Percentiles rank a stretch among this genome's conserved stretches.
Evolutionary conservation across 2,888 invertebrate genomes (phyloP).

Genomic region (Phyto melanocephala): DNA sequence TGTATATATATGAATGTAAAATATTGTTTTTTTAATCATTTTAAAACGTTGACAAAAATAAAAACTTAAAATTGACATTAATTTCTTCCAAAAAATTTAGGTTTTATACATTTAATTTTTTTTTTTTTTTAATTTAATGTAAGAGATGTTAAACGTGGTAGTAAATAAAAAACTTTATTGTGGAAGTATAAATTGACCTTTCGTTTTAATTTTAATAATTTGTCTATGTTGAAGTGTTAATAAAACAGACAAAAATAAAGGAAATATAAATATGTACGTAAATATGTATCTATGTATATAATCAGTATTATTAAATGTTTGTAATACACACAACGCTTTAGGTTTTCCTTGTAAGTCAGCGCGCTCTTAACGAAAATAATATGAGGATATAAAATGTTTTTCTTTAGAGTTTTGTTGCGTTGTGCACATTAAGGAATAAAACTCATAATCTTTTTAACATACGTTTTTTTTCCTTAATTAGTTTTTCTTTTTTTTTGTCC

Average conservation of each 20-base stretch:
- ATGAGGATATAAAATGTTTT: background rate
- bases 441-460: conserved; percentile 91
- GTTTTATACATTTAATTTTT: too few species aligned
- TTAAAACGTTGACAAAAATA: background rate
- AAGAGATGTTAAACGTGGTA: too few species aligned
- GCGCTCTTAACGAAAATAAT: conserved; percentile 41
- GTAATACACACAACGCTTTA: conserved; percentile 55
- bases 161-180: too few species aligned
- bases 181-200: too few species aligned
- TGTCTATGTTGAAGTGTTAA: too few species aligned
- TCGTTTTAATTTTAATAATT: too few species aligned
- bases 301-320: conserved; percentile 34
- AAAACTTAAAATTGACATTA: background rate
- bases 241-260: background rate
- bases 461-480: conserved; percentile 90
- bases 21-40: conserved; percentile 41
- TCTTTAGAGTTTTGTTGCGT: background rate
- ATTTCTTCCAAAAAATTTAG: too few species aligned
- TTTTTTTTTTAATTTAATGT: too few species aligned
- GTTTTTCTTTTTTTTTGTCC: conserved; percentile 84
- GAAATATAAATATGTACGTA: background rate
- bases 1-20: background rate
- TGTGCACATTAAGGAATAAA: conserved; percentile 55
- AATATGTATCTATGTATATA: background rate
- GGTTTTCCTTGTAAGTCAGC: conserved; percentile 56